phyloP scores from a whole-genome alignment of 2,113 vertebrate species.

The Ammodytes dubius region DNA sequence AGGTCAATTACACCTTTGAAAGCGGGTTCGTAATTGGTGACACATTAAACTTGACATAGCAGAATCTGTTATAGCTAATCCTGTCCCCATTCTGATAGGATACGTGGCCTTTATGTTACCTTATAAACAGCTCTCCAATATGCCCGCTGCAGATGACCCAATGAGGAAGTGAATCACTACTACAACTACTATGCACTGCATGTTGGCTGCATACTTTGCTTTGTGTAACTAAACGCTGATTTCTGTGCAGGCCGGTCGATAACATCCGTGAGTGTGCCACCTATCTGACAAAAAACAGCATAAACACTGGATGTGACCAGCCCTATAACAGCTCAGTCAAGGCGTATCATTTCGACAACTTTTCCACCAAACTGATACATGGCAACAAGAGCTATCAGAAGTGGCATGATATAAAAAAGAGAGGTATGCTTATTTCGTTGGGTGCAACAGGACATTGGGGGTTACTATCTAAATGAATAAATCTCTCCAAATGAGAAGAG shows the following conservation, averaged over 20 bases:
- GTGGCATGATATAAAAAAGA: accelerated
- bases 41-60: neutral
- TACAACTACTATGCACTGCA: neutral
- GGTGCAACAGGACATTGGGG: neutral
- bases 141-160: neutral
- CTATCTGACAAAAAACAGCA: slow-evolving; percentile 55
- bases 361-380: slow-evolving; percentile 47
- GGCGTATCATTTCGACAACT: neutral
- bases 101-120: neutral
- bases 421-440: slow-evolving; percentile 54
- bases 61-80: no score
- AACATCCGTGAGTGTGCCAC: slow-evolving; percentile 5
- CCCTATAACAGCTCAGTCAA: accelerated
- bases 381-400: accelerated
- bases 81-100: neutral
- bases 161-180: neutral
- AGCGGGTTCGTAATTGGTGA: slow-evolving; percentile 43
- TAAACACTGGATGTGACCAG: slow-evolving; percentile 57
- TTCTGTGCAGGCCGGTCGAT: slow-evolving; percentile 31
- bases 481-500: neutral
- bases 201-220: neutral
- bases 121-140: neutral
- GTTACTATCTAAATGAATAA: neutral
- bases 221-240: neutral
- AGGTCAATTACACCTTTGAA: slow-evolving; percentile 65